Percentiles rank a stretch among this genome's conserved stretches.
These are phyloP conservation scores for Solenopsis fugax DNA, from an alignment of 1,140 invertebrate genomes.

Conservation along the genomic window DNA sequence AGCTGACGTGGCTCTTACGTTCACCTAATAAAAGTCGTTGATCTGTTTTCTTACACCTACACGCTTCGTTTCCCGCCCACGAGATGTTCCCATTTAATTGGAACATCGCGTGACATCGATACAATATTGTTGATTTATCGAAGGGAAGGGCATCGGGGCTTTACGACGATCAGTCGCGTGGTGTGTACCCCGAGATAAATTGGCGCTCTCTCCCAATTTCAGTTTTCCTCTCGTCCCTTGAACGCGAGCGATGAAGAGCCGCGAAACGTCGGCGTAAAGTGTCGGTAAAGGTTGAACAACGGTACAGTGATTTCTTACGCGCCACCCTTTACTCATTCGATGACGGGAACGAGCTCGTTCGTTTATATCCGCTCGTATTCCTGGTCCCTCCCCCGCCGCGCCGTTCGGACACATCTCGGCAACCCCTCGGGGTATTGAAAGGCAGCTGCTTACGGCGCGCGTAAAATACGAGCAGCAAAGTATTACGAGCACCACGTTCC, in stretches of 20 bases:
- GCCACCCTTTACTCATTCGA: conserved; percentile 28
- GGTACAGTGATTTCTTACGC: conserved; percentile 32
- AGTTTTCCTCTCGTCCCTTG: neutral
- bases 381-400: neutral
- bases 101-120: neutral
- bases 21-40: conserved; percentile 40
- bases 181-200: conserved; percentile 79
- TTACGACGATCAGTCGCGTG: conserved; percentile 75
- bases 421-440: conserved; percentile 56
- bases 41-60: conserved; percentile 34
- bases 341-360: neutral
- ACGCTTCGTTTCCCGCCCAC: conserved; percentile 7
- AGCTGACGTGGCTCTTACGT: conserved; percentile 37
- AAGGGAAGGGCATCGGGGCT: neutral
- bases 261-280: conserved; percentile 3
- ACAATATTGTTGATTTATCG: conserved; percentile 13
- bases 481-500: conserved; percentile 62
- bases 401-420: conserved; percentile 36
- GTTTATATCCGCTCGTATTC: conserved; percentile 22
- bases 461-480: conserved; percentile 70
- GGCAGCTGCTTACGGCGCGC: conserved; percentile 69
- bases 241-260: neutral
- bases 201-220: conserved; percentile 59
- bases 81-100: conserved; percentile 57
- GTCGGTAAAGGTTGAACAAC: neutral